These are phyloP conservation scores for Platypus cylindrus DNA, from an alignment of 2,888 invertebrate genomes.

Conservation along the genomic window DNA sequence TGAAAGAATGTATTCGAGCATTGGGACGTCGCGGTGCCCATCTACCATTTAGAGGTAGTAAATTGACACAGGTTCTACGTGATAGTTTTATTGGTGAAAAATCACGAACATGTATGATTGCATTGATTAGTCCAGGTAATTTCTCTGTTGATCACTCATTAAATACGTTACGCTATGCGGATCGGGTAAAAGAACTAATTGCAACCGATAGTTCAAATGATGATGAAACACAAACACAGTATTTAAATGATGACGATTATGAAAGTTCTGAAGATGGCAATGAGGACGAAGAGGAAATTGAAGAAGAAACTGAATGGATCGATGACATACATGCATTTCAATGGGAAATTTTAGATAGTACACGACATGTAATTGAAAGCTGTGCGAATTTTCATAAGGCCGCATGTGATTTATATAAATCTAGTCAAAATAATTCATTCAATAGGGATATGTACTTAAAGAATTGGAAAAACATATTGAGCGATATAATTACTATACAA, in stretches of 20 bases:
- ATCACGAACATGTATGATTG: slow-evolving; percentile 99
- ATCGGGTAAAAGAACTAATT: slow-evolving; percentile 86
- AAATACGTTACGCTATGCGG: slow-evolving; percentile 95
- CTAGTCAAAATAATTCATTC: slow-evolving; percentile 82
- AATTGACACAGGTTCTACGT: slow-evolving; percentile 87
- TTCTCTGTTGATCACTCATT: slow-evolving; percentile 94
- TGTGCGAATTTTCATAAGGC: slow-evolving; percentile 61
- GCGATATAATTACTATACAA: slow-evolving; percentile 30
- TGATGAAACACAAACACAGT: slow-evolving; percentile 8
- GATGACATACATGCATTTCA: slow-evolving; percentile 21
- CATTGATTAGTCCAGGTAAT: slow-evolving; percentile 95
- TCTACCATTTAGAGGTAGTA: slow-evolving; percentile 93
- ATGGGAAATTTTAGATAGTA: slow-evolving; percentile 65
- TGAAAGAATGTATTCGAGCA: slow-evolving; percentile 96
- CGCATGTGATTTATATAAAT: slow-evolving; percentile 59
- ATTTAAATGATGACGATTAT: slow-evolving; percentile 15
- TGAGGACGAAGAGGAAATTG: slow-evolving; percentile 19
- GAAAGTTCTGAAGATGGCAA: slow-evolving; percentile 16
- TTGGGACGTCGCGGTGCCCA: slow-evolving; percentile 91
- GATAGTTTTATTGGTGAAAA: slow-evolving; percentile 99
- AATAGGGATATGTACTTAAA: slow-evolving; percentile 52
- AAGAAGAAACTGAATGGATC: slow-evolving; percentile 19
- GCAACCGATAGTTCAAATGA: slow-evolving; percentile 23
- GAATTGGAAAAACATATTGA: slow-evolving; percentile 28
- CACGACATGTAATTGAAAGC: slow-evolving; percentile 65